Conservation (phyloP, 2,888 invertebrate species). For the Dysmachus trigonus region DNA sequence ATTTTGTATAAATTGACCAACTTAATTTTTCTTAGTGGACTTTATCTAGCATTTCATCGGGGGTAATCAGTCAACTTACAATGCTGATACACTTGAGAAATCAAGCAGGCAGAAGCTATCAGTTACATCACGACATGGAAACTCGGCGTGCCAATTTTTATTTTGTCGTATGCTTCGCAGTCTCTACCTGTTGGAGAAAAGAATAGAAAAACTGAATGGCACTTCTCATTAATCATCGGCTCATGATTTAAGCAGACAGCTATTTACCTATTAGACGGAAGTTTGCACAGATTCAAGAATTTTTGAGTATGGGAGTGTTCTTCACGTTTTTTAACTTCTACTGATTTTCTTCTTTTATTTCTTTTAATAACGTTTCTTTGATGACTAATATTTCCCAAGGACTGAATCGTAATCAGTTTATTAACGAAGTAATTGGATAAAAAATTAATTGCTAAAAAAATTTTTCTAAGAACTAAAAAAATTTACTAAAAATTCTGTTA, state of each 20-base stretch:
- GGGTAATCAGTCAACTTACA: constrained; percentile 13
- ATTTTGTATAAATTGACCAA: no score
- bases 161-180: background rate
- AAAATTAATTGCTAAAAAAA: background rate
- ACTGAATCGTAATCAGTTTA: background rate
- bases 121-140: background rate
- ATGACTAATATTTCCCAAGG: background rate
- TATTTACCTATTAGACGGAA: background rate
- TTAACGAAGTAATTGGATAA: background rate
- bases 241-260: background rate
- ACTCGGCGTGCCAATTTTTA: background rate
- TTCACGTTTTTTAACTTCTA: background rate
- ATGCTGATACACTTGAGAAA: constrained; percentile 17
- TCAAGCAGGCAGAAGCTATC: constrained; percentile 5
- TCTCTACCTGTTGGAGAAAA: background rate
- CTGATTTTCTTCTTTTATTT: background rate
- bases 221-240: background rate
- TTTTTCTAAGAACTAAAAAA: background rate
- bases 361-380: background rate
- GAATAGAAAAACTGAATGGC: background rate
- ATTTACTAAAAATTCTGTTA: background rate
- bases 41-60: background rate
- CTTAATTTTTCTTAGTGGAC: background rate
- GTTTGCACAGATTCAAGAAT: background rate
- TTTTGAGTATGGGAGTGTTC: background rate